Percentiles rank a stretch among this genome's conserved stretches.
These are phyloP conservation scores for Eudemis profundana DNA, from an alignment of 2,888 invertebrate genomes.

Conservation along the genomic window DNA sequence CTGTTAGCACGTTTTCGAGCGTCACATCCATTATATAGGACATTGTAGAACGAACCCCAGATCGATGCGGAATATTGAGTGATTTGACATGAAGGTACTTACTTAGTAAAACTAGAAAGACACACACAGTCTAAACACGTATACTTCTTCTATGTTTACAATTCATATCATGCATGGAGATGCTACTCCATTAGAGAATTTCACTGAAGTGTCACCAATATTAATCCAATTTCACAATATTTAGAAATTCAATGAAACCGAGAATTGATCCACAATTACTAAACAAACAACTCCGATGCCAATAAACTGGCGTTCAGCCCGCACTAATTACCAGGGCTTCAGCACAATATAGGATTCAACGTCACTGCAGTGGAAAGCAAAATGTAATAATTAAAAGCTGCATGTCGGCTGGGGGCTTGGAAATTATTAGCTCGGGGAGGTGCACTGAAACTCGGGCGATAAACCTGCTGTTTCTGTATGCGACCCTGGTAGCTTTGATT, in stretches of 20 bases:
- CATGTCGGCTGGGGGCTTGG: conserved; percentile 7
- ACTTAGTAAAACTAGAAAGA: too few species aligned
- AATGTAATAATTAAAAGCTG: conserved; percentile 17
- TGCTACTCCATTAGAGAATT: background rate
- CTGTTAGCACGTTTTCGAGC: background rate
- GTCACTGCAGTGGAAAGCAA: background rate
- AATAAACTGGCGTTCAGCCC: background rate
- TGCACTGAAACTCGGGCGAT: background rate
- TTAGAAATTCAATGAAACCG: background rate
- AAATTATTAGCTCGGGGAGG: conserved; percentile 13
- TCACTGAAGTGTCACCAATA: too few species aligned
- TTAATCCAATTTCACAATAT: background rate
- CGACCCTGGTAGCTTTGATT: background rate
- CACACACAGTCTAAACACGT: too few species aligned
- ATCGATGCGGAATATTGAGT: background rate
- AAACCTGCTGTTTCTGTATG: background rate
- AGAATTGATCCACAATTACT: background rate
- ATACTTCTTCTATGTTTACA: too few species aligned
- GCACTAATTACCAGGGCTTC: background rate
- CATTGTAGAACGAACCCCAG: background rate
- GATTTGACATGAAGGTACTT: too few species aligned
- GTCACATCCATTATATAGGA: background rate
- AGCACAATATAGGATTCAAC: background rate
- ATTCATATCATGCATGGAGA: background rate
- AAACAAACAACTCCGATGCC: background rate